phyloP scores from a whole-genome alignment of 1,140 invertebrate species.

The Orchestia grillus region DNA sequence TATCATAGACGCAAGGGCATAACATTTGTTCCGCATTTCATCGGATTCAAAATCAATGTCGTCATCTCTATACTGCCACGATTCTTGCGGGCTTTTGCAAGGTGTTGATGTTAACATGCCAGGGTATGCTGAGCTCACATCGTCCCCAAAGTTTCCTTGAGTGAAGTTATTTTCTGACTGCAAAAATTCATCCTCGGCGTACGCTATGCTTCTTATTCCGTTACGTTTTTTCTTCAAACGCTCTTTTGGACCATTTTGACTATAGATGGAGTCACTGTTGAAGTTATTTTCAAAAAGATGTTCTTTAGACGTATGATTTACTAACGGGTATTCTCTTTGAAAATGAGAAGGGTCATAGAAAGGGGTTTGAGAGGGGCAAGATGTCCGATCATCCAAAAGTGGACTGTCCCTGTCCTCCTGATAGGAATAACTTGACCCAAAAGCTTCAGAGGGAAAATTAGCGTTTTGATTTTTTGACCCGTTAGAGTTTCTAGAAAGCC shows the following conservation, averaged over 20 bases:
- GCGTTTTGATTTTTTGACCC: not conserved
- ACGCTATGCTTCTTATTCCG: not conserved
- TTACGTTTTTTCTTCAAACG: not conserved
- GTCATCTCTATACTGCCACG: not conserved
- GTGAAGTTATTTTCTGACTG: not conserved
- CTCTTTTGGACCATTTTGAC: not conserved
- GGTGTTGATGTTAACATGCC: slow-evolving; percentile 35
- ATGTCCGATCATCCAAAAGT: not conserved
- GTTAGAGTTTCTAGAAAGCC: not conserved
- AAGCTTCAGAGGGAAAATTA: not conserved
- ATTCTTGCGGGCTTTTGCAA: not conserved
- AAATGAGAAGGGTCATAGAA: not conserved
- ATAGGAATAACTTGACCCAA: not conserved
- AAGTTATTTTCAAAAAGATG: not conserved
- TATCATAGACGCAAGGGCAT: slow-evolving; percentile 41
- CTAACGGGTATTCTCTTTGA: not conserved
- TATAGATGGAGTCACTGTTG: not conserved
- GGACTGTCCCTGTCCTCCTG: slow-evolving; percentile 7
- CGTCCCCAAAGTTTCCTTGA: not conserved
- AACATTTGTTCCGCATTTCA: slow-evolving; percentile 32
- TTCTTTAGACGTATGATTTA: not conserved
- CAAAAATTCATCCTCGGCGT: not conserved
- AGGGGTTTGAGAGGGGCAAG: not conserved
- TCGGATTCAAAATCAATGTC: not conserved
- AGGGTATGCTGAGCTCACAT: not conserved